Conservation (phyloP, 2,888 invertebrate genomes). For the Drosophila subsilvestris region DNA sequence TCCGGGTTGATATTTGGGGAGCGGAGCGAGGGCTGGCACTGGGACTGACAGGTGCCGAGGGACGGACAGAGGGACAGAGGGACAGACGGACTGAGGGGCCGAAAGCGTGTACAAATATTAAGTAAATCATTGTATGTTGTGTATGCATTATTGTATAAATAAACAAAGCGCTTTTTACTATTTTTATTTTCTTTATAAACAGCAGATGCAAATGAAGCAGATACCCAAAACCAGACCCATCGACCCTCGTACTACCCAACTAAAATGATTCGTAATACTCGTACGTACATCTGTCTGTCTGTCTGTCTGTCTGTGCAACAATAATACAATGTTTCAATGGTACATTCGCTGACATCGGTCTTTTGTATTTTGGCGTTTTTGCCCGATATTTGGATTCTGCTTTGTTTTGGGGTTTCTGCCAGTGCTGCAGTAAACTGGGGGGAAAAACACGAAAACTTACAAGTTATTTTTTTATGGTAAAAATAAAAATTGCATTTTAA, state of each 20-base stretch:
- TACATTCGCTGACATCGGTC: constrained; percentile 64
- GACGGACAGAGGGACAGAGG: background rate
- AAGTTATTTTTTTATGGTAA: constrained; percentile 24
- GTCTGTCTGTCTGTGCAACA: too few species aligned
- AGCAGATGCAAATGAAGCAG: constrained; percentile 8
- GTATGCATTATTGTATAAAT: constrained; percentile 71
- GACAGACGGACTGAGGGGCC: background rate
- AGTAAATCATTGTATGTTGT: constrained; percentile 66
- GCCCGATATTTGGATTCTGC: constrained; percentile 37
- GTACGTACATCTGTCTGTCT: too few species aligned
- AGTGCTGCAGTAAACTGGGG: constrained; percentile 47
- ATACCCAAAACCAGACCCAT: background rate
- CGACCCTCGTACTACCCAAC: background rate
- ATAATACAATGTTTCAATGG: constrained; percentile 1
- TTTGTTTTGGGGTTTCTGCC: constrained; percentile 49
- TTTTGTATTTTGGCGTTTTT: constrained; percentile 49
- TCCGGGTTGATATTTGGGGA: constrained; percentile 44
- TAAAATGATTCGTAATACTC: background rate
- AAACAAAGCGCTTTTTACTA: constrained; percentile 44
- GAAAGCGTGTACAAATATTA: constrained; percentile 46
- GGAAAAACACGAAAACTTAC: constrained; percentile 43
- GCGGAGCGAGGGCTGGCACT: background rate
- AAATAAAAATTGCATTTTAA: constrained; percentile 35
- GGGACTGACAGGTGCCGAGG: constrained; percentile 22
- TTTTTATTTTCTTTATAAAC: too few species aligned